These are phyloP conservation scores for Zaprionus bogoriensis DNA, from an alignment of 2,888 invertebrate genomes.

Conservation along the genomic window DNA sequence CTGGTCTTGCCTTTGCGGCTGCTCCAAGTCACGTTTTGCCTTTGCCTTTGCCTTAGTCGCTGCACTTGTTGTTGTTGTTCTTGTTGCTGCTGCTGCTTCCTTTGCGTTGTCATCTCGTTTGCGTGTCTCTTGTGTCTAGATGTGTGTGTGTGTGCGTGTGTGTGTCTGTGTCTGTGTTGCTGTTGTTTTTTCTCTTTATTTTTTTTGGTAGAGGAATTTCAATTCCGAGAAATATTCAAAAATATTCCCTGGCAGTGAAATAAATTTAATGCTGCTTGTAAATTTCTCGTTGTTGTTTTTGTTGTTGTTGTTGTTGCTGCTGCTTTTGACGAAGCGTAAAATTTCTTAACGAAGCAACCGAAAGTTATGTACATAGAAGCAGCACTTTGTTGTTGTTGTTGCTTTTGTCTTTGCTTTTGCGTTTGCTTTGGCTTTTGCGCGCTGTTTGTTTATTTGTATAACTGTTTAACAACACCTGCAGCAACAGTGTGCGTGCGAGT, in stretches of 20 bases:
- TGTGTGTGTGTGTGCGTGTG: constrained; percentile 4
- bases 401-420: constrained; percentile 37
- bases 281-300: constrained; percentile 47
- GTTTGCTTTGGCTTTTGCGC: constrained; percentile 41
- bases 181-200: constrained; percentile 6
- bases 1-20: constrained; percentile 42
- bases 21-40: constrained; percentile 67
- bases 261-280: constrained; percentile 75
- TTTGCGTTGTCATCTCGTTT: constrained; percentile 76
- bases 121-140: constrained; percentile 50
- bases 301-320: constrained; percentile 34
- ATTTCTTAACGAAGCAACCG: constrained; percentile 75
- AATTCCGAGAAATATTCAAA: constrained; percentile 77
- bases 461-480: constrained; percentile 75
- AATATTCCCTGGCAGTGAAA: constrained; percentile 72
- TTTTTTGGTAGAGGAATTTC: constrained; percentile 59
- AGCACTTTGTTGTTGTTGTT: constrained; percentile 30
- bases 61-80: constrained; percentile 47
- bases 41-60: constrained; percentile 31
- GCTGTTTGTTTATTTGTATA: constrained; percentile 72
- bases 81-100: constrained; percentile 55
- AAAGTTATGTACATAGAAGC: constrained; percentile 66
- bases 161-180: background rate
- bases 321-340: constrained; percentile 70
- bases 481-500: constrained; percentile 33